Evolutionary conservation across 2,888 invertebrate genomes (phyloP).

Genomic region (Anorthoa munda): DNA sequence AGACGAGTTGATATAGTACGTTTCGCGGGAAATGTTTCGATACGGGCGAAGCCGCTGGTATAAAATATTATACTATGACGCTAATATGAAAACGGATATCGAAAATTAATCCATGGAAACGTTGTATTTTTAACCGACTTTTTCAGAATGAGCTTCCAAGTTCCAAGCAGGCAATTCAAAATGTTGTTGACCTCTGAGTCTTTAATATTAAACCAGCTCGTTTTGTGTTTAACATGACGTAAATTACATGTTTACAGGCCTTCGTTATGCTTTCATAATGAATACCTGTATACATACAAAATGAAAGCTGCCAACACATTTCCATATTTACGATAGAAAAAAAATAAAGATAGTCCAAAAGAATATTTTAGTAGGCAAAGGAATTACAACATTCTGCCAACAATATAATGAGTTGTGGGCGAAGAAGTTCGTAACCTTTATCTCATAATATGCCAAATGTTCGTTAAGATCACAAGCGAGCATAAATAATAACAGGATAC

Average conservation of each 20-base stretch:
- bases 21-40: no score
- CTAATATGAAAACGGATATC: no score
- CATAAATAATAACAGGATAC: conserved; percentile 17
- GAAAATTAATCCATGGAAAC: not conserved
- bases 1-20: no score
- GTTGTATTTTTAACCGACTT: no score
- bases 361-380: conserved; percentile 16
- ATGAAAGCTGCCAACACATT: conserved; percentile 21
- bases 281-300: not conserved
- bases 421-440: conserved; percentile 34
- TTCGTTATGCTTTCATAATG: conserved; percentile 8
- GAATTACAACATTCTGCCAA: conserved; percentile 38
- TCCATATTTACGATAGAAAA: not conserved
- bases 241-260: conserved; percentile 18
- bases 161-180: not conserved
- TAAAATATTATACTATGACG: no score
- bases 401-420: conserved; percentile 23
- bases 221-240: not conserved
- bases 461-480: conserved; percentile 12
- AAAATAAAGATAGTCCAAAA: not conserved
- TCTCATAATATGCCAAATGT: conserved; percentile 23
- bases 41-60: no score
- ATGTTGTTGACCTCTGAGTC: conserved; percentile 5
- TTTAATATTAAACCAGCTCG: conserved; percentile 25
- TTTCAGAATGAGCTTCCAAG: not conserved